A percentile compares a stretch with the other conserved stretches of the same genome.
phyloP scores from a whole-genome alignment of 1,140 invertebrate species.

The Cataglyphis hispanica region DNA sequence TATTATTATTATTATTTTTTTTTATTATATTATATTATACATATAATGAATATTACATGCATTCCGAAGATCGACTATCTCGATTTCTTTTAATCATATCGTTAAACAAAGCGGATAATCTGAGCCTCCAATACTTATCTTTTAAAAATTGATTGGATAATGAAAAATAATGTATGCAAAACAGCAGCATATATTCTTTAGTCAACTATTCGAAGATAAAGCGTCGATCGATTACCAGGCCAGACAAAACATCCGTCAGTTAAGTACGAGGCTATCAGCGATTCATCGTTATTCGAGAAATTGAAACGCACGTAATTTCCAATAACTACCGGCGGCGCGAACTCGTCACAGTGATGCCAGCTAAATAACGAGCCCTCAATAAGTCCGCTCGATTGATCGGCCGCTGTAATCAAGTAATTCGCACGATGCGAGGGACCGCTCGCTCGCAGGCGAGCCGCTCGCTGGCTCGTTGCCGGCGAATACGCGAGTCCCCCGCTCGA shows the following conservation, averaged over 20 bases:
- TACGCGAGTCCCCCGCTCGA: conserved; percentile 48
- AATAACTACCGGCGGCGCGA: conserved; percentile 56
- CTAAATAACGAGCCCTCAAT: conserved; percentile 68
- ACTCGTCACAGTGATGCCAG: conserved; percentile 69
- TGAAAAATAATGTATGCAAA: conserved; percentile 57
- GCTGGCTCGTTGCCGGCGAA: conserved; percentile 53
- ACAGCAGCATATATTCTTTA: neutral
- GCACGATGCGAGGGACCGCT: conserved; percentile 66
- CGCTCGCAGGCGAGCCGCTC: conserved; percentile 48
- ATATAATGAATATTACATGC: conserved; percentile 18
- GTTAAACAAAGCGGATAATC: conserved; percentile 40
- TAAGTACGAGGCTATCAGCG: conserved; percentile 65
- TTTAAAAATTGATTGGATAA: conserved; percentile 52
- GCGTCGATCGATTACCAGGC: neutral
- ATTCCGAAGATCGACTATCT: conserved; percentile 9
- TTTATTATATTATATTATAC: neutral
- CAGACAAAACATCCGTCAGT: conserved; percentile 63
- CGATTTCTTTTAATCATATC: conserved; percentile 7
- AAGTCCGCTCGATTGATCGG: conserved; percentile 27
- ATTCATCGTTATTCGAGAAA: conserved; percentile 63
- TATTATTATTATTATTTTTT: conserved; percentile 15
- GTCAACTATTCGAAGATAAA: conserved; percentile 7
- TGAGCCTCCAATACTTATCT: conserved; percentile 34
- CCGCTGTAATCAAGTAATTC: conserved; percentile 75
- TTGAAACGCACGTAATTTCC: conserved; percentile 69